These are phyloP conservation scores for Acrocyrtus sp. DNA, from an alignment of 2,888 invertebrate species.

Conservation along the genomic window DNA sequence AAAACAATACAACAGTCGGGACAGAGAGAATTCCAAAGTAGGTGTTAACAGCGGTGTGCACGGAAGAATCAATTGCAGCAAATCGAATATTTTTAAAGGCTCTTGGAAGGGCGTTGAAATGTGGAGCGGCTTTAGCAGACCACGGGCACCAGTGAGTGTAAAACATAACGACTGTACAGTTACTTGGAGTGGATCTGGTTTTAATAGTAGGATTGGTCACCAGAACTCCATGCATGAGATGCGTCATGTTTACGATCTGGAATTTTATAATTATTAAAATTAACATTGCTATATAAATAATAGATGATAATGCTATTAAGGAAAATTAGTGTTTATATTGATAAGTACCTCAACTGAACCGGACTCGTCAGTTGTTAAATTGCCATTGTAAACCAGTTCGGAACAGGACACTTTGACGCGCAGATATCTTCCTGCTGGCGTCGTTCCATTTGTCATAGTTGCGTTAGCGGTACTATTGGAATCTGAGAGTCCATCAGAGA, in stretches of 20 bases:
- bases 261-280: conserved; percentile 52
- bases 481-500: background rate
- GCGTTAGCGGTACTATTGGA: background rate
- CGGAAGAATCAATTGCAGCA: conserved; percentile 79
- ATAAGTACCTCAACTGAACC: no score
- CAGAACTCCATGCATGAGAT: conserved; percentile 73
- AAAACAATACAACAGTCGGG: conserved; percentile 88
- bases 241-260: conserved; percentile 77
- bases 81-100: conserved; percentile 88
- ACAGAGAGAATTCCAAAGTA: conserved; percentile 92
- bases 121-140: conserved; percentile 88
- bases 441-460: conserved; percentile 16
- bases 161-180: conserved; percentile 79
- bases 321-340: background rate
- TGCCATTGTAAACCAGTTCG: conserved; percentile 2
- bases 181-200: conserved; percentile 72
- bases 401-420: conserved; percentile 31
- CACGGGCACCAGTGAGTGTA: conserved; percentile 91
- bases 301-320: background rate
- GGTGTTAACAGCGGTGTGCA: conserved; percentile 74
- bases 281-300: background rate
- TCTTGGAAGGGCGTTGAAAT: conserved; percentile 89
- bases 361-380: no score
- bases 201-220: conserved; percentile 75
- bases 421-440: conserved; percentile 3